These are phyloP conservation scores for Erebia aethiops DNA, from an alignment of 2,888 invertebrate genomes.

Conservation along the genomic window DNA sequence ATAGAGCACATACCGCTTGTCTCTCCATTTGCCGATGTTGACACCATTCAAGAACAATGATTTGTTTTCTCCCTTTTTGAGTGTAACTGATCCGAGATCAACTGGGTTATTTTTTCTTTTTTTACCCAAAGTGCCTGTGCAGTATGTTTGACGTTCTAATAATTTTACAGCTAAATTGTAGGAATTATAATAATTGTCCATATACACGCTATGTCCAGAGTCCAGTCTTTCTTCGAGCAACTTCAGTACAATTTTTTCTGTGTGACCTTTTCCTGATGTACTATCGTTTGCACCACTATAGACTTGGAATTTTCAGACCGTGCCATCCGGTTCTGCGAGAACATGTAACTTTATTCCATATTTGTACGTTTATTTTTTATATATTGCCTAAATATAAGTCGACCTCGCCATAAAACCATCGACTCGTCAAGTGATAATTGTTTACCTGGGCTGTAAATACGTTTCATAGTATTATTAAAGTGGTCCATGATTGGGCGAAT, in stretches of 20 bases:
- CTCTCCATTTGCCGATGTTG: background rate
- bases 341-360: background rate
- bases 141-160: background rate
- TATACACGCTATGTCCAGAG: background rate
- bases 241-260: background rate
- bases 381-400: too few species aligned
- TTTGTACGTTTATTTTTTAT: background rate
- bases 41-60: background rate
- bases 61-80: background rate
- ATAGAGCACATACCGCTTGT: background rate
- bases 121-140: background rate
- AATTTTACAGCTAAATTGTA: background rate
- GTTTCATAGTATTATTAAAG: too few species aligned
- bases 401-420: too few species aligned
- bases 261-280: background rate
- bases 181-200: background rate
- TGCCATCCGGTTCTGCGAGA: background rate
- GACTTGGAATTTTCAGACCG: background rate
- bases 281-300: background rate
- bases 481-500: too few species aligned
- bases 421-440: too few species aligned
- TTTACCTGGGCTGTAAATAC: too few species aligned
- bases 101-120: background rate
- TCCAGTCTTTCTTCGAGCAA: background rate
- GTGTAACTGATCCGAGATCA: background rate